phyloP scores from a whole-genome alignment of 2,797 vertebrate species.

The Tachyglossus aculeatus region DNA sequence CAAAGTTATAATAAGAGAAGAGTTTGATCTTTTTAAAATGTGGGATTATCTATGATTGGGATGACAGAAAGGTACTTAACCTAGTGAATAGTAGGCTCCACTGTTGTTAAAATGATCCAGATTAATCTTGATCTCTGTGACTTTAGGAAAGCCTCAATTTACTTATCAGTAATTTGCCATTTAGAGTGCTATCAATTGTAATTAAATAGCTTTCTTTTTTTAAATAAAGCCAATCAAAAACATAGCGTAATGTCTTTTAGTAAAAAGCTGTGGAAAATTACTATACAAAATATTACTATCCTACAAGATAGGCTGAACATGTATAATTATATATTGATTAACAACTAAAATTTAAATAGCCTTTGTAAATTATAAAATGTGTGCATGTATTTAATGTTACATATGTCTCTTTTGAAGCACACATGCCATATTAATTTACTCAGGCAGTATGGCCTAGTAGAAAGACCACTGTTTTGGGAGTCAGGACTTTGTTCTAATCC shows the following conservation, averaged over 20 bases:
- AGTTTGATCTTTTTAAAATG: background rate
- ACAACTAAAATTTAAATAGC: too few species aligned
- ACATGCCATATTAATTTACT: too few species aligned
- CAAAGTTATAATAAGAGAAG: background rate
- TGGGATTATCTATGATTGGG: background rate
- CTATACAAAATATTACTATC: background rate
- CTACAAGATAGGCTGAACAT: too few species aligned
- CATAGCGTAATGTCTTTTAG: background rate
- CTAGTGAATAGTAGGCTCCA: background rate
- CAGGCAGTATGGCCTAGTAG: too few species aligned
- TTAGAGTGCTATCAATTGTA: background rate
- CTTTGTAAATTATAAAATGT: too few species aligned
- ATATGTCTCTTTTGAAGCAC: too few species aligned
- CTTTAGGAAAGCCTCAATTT: background rate
- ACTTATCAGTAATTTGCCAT: background rate
- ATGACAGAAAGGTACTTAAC: background rate
- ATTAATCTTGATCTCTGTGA: background rate
- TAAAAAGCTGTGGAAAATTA: background rate
- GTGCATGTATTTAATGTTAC: too few species aligned
- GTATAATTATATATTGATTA: too few species aligned
- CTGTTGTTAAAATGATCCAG: background rate
- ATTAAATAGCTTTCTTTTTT: too few species aligned
- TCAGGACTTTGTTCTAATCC: too few species aligned
- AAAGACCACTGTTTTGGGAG: too few species aligned
- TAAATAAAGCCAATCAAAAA: background rate